Evolutionary conservation across 2,113 vertebrate genomes (phyloP).

Genomic region (Piprites chloris): DNA sequence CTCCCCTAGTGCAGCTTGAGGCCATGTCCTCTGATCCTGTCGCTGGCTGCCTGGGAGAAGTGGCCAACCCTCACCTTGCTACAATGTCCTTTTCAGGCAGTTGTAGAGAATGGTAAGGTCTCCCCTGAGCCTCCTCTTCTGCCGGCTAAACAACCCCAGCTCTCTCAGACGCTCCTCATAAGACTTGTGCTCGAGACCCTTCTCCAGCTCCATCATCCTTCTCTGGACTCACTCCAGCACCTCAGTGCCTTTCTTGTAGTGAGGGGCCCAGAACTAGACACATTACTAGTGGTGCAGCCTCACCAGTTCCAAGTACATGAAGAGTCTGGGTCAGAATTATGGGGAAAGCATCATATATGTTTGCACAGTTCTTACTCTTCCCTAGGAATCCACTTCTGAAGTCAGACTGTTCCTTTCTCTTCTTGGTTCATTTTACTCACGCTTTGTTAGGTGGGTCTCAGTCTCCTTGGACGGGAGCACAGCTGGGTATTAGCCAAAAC

Average conservation of each 20-base stretch:
- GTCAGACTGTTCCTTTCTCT: not conserved
- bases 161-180: not conserved
- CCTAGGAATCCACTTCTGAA: not conserved
- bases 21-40: no score
- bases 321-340: not conserved
- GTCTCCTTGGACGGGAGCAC: not conserved
- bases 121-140: not conserved
- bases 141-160: rapidly evolving
- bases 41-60: not conserved
- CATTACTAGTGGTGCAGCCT: rapidly evolving
- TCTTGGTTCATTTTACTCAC: not conserved
- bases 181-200: not conserved
- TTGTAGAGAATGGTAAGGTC: not conserved
- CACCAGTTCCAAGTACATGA: not conserved
- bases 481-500: not conserved
- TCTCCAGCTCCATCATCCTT: not conserved
- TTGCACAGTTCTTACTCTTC: not conserved
- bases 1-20: not conserved
- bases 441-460: not conserved
- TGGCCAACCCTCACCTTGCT: rapidly evolving
- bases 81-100: not conserved
- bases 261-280: not conserved
- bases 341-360: rapidly evolving
- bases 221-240: not conserved
- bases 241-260: not conserved